Conservation (phyloP, 2,113 vertebrate genomes). For the rat (Rattus norvegicus) region DNA sequence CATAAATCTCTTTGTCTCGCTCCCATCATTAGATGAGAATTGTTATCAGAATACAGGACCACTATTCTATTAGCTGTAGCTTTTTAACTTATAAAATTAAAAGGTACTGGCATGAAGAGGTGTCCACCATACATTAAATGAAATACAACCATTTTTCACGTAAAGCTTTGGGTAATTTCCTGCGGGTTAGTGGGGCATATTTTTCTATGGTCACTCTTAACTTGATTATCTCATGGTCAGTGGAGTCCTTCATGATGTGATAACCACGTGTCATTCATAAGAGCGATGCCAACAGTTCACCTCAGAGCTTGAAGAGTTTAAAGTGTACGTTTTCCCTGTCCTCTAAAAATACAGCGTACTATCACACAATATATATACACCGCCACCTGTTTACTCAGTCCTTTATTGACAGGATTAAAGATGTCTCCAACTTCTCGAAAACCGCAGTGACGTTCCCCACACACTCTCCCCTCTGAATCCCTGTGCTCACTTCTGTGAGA, state of each 20-base stretch:
- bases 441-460: neutral
- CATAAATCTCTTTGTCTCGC: neutral
- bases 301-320: neutral
- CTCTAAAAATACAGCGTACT: neutral
- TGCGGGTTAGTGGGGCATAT: neutral
- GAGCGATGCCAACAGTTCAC: slow-evolving; percentile 25
- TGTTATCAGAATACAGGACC: slow-evolving; percentile 18
- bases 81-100: slow-evolving; percentile 14
- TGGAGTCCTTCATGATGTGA: slow-evolving; percentile 30
- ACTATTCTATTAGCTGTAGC: neutral
- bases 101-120: slow-evolving; percentile 7
- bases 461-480: neutral
- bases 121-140: neutral
- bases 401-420: slow-evolving; percentile 6
- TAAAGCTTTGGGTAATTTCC: slow-evolving; percentile 51
- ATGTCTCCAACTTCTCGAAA: slow-evolving; percentile 39
- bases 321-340: slow-evolving; percentile 16
- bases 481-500: neutral
- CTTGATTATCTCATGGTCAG: slow-evolving; percentile 40
- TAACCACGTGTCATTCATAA: slow-evolving; percentile 11
- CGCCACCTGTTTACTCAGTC: neutral
- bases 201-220: slow-evolving; percentile 25
- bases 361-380: neutral
- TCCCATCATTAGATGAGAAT: neutral
- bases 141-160: slow-evolving; percentile 4